phyloP scores from a whole-genome alignment of 1,140 invertebrate genomes.

The Bursaphelenchus mucronatus region DNA sequence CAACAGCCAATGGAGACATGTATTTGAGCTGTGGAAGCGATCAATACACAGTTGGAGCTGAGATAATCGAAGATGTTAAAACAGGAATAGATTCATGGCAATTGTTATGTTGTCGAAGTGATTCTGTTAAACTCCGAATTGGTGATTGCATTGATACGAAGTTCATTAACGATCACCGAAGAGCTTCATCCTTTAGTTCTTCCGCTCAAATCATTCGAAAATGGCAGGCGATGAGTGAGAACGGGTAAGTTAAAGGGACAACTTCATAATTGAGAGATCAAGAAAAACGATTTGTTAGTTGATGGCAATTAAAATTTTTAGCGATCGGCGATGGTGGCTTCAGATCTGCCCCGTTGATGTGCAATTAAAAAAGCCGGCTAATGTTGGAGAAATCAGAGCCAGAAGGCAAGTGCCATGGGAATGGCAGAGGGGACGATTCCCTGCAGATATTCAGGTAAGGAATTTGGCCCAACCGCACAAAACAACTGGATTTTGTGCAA shows the following conservation, averaged over 20 bases:
- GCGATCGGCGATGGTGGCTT: slow-evolving; percentile 50
- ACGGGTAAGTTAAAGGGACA: slow-evolving; percentile 32
- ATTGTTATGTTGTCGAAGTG: slow-evolving; percentile 46
- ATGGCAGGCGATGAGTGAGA: slow-evolving; percentile 51
- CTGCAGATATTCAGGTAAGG: slow-evolving; percentile 23
- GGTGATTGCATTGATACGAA: slow-evolving; percentile 51
- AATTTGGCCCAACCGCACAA: slow-evolving; percentile 12
- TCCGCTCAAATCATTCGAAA: slow-evolving; percentile 45
- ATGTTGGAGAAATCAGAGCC: slow-evolving; percentile 38
- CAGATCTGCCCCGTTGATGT: slow-evolving; percentile 50
- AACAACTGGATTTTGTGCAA: background rate
- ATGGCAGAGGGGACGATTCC: slow-evolving; percentile 46
- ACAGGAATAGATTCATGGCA: slow-evolving; percentile 45
- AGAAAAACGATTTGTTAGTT: slow-evolving; percentile 33
- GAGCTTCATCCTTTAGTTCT: slow-evolving; percentile 48
- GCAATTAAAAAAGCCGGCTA: slow-evolving; percentile 33
- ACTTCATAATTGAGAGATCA: no score
- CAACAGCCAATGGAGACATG: slow-evolving; percentile 54
- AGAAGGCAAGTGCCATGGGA: slow-evolving; percentile 50
- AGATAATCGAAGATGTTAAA: slow-evolving; percentile 44
- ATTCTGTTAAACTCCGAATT: slow-evolving; percentile 32
- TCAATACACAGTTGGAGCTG: slow-evolving; percentile 51
- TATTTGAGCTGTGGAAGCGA: slow-evolving; percentile 51
- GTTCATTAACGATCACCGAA: slow-evolving; percentile 51
- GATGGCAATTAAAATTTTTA: slow-evolving; percentile 21